Percentiles rank a stretch among this genome's conserved stretches.
These are phyloP conservation scores for Scaptomyza flava DNA, from an alignment of 2,888 invertebrate genomes.

Conservation along the genomic window DNA sequence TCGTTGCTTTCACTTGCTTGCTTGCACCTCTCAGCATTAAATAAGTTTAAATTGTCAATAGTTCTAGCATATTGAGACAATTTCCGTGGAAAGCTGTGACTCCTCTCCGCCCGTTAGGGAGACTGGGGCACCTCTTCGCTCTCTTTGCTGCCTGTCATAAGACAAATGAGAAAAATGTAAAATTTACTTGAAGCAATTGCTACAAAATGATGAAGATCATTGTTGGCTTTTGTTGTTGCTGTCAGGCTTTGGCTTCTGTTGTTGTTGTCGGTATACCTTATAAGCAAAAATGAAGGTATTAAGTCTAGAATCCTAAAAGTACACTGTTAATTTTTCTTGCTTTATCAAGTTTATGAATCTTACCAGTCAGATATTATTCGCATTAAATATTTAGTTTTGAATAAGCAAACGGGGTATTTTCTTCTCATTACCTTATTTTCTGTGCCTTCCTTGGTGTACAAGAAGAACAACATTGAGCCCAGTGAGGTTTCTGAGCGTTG, in stretches of 20 bases:
- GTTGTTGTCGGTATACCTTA: slow-evolving; percentile 30
- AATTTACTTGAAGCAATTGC: slow-evolving; percentile 43
- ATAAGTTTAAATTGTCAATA: slow-evolving; percentile 32
- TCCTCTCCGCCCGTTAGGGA: slow-evolving; percentile 1
- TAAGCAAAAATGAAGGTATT: neutral
- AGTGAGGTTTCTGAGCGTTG: slow-evolving; percentile 44
- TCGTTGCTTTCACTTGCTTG: neutral
- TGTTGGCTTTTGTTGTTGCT: slow-evolving; percentile 61
- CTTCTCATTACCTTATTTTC: neutral
- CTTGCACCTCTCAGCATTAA: too few species aligned
- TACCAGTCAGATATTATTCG: too few species aligned
- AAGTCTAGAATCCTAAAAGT: too few species aligned
- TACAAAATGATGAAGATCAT: slow-evolving; percentile 51
- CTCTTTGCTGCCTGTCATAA: slow-evolving; percentile 14
- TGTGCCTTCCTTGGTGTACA: neutral
- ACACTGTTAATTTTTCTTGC: too few species aligned
- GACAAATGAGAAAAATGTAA: slow-evolving; percentile 46
- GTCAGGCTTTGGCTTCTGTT: slow-evolving; percentile 39
- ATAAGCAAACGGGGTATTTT: slow-evolving; percentile 2
- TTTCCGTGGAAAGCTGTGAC: slow-evolving; percentile 39
- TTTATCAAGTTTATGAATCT: too few species aligned
- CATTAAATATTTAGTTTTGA: neutral
- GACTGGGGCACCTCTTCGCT: neutral
- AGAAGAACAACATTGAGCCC: slow-evolving; percentile 16
- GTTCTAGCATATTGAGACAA: slow-evolving; percentile 39